Evolutionary conservation across 2,888 invertebrate genomes (phyloP), one percentile per base, ranked within the genome.

Genomic region (Helobdella robusta): DNA sequence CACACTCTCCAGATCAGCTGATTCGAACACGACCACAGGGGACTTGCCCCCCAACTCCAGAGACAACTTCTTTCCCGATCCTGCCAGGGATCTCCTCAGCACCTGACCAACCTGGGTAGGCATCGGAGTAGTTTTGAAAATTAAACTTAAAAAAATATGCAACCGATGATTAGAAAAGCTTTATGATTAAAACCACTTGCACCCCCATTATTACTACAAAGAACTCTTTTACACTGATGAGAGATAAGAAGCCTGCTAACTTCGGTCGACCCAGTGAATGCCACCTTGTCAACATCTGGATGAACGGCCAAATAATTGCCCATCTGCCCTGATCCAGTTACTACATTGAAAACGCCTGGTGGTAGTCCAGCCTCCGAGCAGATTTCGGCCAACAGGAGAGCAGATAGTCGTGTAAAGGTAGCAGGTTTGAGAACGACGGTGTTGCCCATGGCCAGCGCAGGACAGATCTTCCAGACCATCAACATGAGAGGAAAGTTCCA

Each of bases 1-100:
- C 1, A 83, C 82, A 59, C 84, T 83, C 77, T 84, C 83, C 46
- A 84, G 72, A 75, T 84, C 84, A 11, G 83, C 82, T 56, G 78
- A 76, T 66, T 84, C 83, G 75, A 83, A 84, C 64, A 84, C 79
- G 46, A 84, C 75, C 69, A 83, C 79, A 1, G 83, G 80, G 54
- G 79, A 80, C 69, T 80, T 79, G 0, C 80, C 80, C 44, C 79
- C 78, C 25, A 81, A 73, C 70, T 81, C 81, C 56, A 80, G 70
- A 0, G 79, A 79, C 52, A 78, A 64, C 69, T 78, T 79, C 72
- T 79, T 79, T 11, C 79, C 78, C 60, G 74, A 72, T 11, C 79
- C 79, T 30, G 79, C 78, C 48, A 76, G 75, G 30, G 74, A 70
- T 46, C 73, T 68, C 18, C 79, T 68, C 62, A 81, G 68, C 6